A percentile compares a stretch with the other conserved stretches of the same genome.
phyloP scores from a whole-genome alignment of 2,888 invertebrate species.

The Petrolisthes manimaculis region DNA sequence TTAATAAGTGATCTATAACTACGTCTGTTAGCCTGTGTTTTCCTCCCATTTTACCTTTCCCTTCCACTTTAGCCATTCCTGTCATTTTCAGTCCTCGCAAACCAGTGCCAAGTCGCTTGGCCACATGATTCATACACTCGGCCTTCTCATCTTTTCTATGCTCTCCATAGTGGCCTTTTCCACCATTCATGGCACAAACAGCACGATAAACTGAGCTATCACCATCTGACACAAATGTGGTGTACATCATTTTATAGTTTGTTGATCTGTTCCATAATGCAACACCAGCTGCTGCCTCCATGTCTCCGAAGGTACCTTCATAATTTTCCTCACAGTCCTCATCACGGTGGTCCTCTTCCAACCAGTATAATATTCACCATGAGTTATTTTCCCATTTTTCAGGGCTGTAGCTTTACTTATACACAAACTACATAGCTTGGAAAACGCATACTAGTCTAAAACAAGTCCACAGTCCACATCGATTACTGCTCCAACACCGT shows the following conservation, averaged over 20 bases:
- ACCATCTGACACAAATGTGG: constrained; percentile 67
- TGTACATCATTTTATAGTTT: constrained; percentile 68
- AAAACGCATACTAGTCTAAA: constrained; percentile 8
- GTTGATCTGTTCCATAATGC: constrained; percentile 9
- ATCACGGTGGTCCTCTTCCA: neutral
- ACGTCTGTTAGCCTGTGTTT: constrained; percentile 17
- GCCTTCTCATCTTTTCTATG: constrained; percentile 51
- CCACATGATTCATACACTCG: too few relatives aligned
- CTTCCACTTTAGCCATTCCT: neutral
- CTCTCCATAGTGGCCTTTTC: constrained; percentile 15
- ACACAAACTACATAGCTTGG: constrained; percentile 13
- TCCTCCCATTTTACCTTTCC: neutral
- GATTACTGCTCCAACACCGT: constrained; percentile 24
- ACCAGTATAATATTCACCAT: neutral
- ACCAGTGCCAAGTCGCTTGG: too few relatives aligned
- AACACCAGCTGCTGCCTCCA: constrained; percentile 22
- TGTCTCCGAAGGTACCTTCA: constrained; percentile 12
- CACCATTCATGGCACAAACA: constrained; percentile 72
- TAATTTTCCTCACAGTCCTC: constrained; percentile 19
- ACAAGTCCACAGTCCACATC: constrained; percentile 16
- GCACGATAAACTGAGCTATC: constrained; percentile 70
- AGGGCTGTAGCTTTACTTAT: neutral
- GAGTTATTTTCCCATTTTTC: neutral
- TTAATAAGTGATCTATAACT: constrained; percentile 8
- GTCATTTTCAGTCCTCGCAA: constrained; percentile 7